Evolutionary conservation across 2,888 invertebrate genomes (phyloP).

Genomic region (Sipha maydis): DNA sequence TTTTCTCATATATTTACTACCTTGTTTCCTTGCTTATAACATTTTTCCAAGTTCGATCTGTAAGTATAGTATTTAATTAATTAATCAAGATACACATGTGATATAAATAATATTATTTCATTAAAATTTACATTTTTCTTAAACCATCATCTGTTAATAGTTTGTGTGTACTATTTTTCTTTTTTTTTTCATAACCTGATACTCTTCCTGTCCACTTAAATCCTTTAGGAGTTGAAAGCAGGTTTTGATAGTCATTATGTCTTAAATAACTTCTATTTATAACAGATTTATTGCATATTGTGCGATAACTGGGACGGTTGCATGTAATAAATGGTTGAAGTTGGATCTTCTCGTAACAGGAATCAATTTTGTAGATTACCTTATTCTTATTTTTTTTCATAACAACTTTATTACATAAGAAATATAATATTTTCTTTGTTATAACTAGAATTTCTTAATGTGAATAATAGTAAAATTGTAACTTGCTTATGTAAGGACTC

Average conservation of each 20-base stretch:
- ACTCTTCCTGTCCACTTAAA: constrained; percentile 26
- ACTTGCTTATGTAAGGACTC: neutral
- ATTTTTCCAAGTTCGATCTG: neutral
- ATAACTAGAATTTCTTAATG: neutral
- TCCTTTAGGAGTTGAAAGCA: constrained; percentile 23
- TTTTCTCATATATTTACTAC: neutral
- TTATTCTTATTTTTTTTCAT: neutral
- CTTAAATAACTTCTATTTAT: too few species aligned
- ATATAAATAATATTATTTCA: too few species aligned
- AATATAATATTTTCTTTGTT: neutral
- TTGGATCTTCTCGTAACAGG: neutral
- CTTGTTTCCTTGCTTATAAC: neutral
- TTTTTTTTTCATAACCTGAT: neutral
- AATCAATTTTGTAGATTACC: neutral
- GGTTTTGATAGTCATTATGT: too few species aligned
- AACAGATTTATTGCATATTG: constrained; percentile 26
- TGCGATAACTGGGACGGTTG: constrained; percentile 15
- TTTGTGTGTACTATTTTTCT: neutral
- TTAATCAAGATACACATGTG: too few species aligned
- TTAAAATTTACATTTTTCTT: neutral
- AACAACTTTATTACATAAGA: neutral
- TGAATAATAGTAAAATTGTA: neutral
- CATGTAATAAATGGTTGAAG: neutral
- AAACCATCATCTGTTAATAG: neutral
- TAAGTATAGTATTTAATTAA: neutral